Conservation (phyloP, 92 coral and sea anemone genomes). For the Palythoa caribaeorum region DNA sequence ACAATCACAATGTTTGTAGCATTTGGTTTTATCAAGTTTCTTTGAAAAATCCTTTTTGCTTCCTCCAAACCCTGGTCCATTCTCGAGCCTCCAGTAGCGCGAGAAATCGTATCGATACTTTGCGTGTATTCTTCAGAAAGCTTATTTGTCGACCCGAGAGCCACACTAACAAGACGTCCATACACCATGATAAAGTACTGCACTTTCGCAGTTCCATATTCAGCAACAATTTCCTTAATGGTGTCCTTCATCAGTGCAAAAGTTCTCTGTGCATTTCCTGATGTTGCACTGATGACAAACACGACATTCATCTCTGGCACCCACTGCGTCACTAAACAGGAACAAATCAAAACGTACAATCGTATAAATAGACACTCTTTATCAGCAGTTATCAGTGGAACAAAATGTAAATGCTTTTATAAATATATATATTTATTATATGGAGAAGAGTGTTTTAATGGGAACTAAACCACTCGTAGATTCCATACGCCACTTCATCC, state of each 20-base stretch:
- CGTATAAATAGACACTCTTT: not conserved
- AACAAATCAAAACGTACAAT: not conserved
- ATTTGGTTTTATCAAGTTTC: conserved; percentile 65
- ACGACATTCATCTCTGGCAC: conserved; percentile 77
- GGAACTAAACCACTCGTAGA: no score
- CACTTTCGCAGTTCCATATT: conserved; percentile 81
- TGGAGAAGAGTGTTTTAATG: no score
- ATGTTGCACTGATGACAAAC: conserved; percentile 86
- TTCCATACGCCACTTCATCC: no score
- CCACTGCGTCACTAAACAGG: conserved; percentile 61
- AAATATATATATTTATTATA: no score
- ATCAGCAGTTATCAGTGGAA: not conserved
- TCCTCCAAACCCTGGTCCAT: conserved; percentile 67
- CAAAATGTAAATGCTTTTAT: not conserved
- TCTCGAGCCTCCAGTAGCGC: conserved; percentile 69
- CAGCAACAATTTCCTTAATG: conserved; percentile 72
- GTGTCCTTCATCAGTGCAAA: conserved; percentile 79
- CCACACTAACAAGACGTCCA: conserved; percentile 72
- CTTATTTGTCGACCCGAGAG: conserved; percentile 61
- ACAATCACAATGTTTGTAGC: conserved; percentile 81
- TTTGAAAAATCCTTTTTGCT: conserved; percentile 69
- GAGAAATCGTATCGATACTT: conserved; percentile 58
- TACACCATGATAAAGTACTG: conserved; percentile 81
- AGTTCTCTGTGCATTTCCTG: conserved; percentile 45
- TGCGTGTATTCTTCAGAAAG: conserved; percentile 54